Base-by-base conservation (phyloP, 1,140 invertebrate genomes). In the Potamilus streckersoni region DNA sequence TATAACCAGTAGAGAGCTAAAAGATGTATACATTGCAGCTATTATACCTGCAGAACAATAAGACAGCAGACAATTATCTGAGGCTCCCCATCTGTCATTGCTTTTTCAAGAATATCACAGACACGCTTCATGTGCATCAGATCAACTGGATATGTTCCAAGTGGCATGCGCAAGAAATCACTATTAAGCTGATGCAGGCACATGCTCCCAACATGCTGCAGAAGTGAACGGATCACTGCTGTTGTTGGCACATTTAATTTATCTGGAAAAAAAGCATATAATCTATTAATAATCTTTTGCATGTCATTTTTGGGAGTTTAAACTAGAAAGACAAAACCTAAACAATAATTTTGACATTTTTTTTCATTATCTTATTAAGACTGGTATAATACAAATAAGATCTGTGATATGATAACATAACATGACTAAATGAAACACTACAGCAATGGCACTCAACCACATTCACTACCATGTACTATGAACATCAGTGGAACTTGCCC, bases 121-220 rank as follows among this genome's bases (percentile, higher is more conserved):
- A 87, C 81, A 61, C 84, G 74, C 14, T 72, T 75, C 66, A 90
- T 67, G 71, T 88, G 83, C 17, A 71, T 64, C 13, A 86, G 64
- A 62, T 90, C 84, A 5, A 84, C 78, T 13, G 83, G 80, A 60
- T 84, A 84, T 71, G 63, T 79, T 16, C 80, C 82, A n/a, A 86
- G 77, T 17, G 82, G 80, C 27, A 79, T 80, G 75, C 82, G 80
- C 19, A 84, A 55, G 12, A 85, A 63, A 66, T 86, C 83, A 72
- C 74, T 80, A 71, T 82, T 84, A n/a, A 89, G 76, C 69, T 88
- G 83, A 65, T 90, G 88, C 8, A 88, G 73, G 74, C 88, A 88
- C 84, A 87, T 87, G 71, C 83, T 84, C 16, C 86, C 84, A 0
- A 88, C 85, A 75, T 90, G 86, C 63, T 86, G 86, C 59, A 90